phyloP scores from a whole-genome alignment of 2,888 invertebrate species.

The Synergus gifuensis region DNA sequence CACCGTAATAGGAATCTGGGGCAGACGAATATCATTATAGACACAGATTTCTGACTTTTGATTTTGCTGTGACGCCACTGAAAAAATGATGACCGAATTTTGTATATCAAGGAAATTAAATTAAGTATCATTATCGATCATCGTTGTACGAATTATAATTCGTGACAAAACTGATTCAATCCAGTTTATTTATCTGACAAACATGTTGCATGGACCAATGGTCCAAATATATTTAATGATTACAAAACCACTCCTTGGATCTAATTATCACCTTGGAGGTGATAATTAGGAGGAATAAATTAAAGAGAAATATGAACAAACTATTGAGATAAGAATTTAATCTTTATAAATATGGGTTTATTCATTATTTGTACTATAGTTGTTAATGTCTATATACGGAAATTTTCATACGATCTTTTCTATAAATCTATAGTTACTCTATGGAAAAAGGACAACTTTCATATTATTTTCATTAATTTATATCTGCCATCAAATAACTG shows the following conservation, averaged over 20 bases:
- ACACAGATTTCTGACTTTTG: neutral
- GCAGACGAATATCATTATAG: constrained; percentile 37
- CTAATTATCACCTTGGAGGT: constrained; percentile 25
- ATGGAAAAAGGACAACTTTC: neutral
- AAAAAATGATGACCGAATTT: neutral
- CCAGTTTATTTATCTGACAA: constrained; percentile 1
- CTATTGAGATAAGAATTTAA: constrained; percentile 24
- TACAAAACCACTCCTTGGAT: constrained; percentile 7
- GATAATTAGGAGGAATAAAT: constrained; percentile 33
- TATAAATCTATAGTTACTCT: neutral
- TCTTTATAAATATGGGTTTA: too few relatives aligned
- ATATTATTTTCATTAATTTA: constrained; percentile 5
- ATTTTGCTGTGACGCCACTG: neutral
- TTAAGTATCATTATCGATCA: neutral
- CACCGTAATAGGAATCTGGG: constrained; percentile 10
- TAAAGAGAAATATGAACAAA: constrained; percentile 10
- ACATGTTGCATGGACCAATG: constrained; percentile 9
- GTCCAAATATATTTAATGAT: constrained; percentile 30
- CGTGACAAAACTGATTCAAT: neutral
- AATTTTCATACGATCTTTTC: neutral
- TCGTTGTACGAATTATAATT: neutral
- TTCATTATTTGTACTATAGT: neutral
- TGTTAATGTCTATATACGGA: neutral
- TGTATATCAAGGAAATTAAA: neutral
- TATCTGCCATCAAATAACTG: neutral